Base-by-base conservation (phyloP, 2,888 invertebrate genomes). In the Athrips mouffetella region DNA sequence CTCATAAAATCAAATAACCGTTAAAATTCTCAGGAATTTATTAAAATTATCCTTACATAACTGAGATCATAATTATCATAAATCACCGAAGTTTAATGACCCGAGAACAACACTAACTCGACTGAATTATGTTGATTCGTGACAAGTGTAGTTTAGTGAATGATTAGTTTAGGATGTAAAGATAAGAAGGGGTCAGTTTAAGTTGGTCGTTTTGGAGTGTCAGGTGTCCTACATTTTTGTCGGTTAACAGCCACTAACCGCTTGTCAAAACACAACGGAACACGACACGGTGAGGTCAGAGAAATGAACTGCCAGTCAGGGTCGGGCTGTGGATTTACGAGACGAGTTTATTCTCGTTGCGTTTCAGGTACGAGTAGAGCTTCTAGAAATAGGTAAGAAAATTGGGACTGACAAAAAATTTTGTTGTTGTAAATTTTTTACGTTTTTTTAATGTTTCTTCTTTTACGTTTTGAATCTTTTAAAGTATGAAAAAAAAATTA, bases 211-310 rank as follows among this genome's bases (percentile, higher is more conserved):
- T 29, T 27, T 7, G n/a, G 20, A 20, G 62, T 54, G 67, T 58
- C 73, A 74, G 67, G 69, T 77, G 80, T 67, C 73, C 76, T 65
- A 80, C 73, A 76, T 79, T 67, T 63, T 66, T 58, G 59, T 67
- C 65, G 64, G 64, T 66, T 53, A 60, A 77, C 45, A 45, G 23
- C 44, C 44, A 44, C 44, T 44, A 80, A 79, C 71, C 69, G 64
- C 74, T 73, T 77, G 80, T 76, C 79, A 80, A 76, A 79, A 81
- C 63, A 75, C 76, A 82, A 80, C 74, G 75, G 77, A 70, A 76
- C 66, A 48, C 56, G 55, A 50, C 55, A 50, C 42, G 49, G 55
- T 58, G 53, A 57, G 67, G 65, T 66, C 70, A 62, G 63, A 60
- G 61, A 67, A 66, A 67, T 64, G 57, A 58, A 20, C 35, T 16